A percentile compares a stretch with the other conserved stretches of the same genome.
These are phyloP conservation scores for Nebria brevicollis DNA, from an alignment of 2,888 invertebrate species.

Conservation along the genomic window DNA sequence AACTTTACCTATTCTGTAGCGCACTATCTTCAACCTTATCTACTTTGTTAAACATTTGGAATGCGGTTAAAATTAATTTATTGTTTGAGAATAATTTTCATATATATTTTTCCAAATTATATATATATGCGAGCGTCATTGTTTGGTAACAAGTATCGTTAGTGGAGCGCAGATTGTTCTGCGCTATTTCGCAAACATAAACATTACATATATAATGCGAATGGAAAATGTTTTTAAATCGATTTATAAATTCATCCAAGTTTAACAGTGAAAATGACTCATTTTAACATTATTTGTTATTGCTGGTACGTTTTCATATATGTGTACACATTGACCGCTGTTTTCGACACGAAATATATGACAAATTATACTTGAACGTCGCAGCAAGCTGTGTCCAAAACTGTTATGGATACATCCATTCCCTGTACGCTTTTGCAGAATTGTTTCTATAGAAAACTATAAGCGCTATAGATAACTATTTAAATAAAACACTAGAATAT, in stretches of 20 bases:
- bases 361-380: background rate
- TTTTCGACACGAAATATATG: background rate
- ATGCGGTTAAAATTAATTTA: too few relatives aligned
- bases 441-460: too few relatives aligned
- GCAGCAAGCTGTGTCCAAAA: background rate
- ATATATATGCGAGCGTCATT: too few relatives aligned
- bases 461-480: too few relatives aligned
- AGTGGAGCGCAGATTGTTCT: background rate
- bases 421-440: background rate
- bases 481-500: too few relatives aligned
- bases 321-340: background rate
- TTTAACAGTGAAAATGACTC: background rate
- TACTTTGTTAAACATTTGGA: background rate
- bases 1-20: slow-evolving; percentile 23
- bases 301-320: background rate
- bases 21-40: background rate
- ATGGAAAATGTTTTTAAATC: background rate
- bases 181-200: background rate
- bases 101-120: too few relatives aligned
- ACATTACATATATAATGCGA: background rate
- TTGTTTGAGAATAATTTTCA: too few relatives aligned
- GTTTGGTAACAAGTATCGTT: too few relatives aligned
- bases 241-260: background rate
- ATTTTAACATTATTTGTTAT: background rate
- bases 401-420: background rate